phyloP scores from a whole-genome alignment of 1,140 invertebrate species.

The Cherax destructor region DNA sequence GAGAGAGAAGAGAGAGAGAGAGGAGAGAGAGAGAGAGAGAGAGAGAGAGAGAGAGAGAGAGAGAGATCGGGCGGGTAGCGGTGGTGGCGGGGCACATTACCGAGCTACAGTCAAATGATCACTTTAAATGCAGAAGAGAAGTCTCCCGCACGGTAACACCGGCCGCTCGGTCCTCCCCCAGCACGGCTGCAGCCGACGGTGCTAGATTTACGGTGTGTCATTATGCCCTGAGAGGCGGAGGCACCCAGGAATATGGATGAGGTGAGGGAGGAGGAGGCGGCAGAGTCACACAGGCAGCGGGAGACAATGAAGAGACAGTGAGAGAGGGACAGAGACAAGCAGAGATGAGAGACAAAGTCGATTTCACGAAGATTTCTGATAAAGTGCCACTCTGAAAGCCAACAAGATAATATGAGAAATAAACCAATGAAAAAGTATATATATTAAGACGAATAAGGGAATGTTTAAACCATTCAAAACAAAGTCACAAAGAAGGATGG shows the following conservation, averaged over 20 bases:
- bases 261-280: slow-evolving; percentile 18
- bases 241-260: not conserved
- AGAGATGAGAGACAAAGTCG: not conserved
- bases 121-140: slow-evolving; percentile 54
- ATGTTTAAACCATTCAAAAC: no score
- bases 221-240: slow-evolving; percentile 10
- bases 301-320: not conserved
- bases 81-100: slow-evolving; percentile 10
- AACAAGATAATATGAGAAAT: no score
- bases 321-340: not conserved
- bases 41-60: not conserved
- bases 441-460: no score
- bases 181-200: slow-evolving; percentile 24
- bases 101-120: slow-evolving; percentile 33
- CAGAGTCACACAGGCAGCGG: not conserved
- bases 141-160: slow-evolving; percentile 36
- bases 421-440: no score
- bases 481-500: no score
- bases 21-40: not conserved
- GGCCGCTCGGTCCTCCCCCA: slow-evolving; percentile 17
- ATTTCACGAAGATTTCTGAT: no score
- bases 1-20: no score
- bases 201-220: slow-evolving; percentile 39
- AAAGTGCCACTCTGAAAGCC: no score
- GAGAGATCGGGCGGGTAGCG: not conserved